Evolutionary conservation across 2,113 vertebrate genomes (phyloP).

Genomic region (Odocoileus virginianus): DNA sequence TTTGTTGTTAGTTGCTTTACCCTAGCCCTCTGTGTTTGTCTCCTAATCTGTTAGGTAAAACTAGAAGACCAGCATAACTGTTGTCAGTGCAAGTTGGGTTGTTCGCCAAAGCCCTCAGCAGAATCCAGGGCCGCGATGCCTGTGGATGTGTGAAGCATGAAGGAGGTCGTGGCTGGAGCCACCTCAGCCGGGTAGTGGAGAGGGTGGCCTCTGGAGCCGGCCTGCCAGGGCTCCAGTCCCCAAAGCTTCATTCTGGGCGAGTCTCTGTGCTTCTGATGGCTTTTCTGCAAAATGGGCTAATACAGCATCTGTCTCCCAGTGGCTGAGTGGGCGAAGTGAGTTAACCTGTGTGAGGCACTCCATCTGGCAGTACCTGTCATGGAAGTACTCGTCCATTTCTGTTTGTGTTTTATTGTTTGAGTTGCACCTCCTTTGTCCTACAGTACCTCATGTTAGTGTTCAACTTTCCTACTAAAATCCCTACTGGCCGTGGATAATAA

Average conservation of each 20-base stretch:
- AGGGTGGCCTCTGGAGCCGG: not conserved
- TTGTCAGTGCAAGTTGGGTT: not conserved
- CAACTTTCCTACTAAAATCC: not conserved
- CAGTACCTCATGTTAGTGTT: not conserved
- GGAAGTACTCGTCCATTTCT: fast-evolving
- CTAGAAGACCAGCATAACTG: not conserved
- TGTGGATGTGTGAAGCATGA: not conserved
- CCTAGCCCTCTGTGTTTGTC: not conserved
- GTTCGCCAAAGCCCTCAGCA: not conserved
- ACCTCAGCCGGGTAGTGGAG: fast-evolving
- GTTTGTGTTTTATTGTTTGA: not conserved
- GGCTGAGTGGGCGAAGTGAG: fast-evolving
- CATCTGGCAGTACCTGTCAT: fast-evolving
- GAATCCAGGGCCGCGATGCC: not conserved
- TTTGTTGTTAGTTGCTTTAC: not conserved
- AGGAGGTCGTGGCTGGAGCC: fast-evolving
- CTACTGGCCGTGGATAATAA: too few species aligned
- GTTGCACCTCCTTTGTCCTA: not conserved
- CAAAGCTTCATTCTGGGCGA: fast-evolving
- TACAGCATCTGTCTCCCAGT: fast-evolving
- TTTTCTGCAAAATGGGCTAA: not conserved
- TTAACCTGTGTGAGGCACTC: too few species aligned
- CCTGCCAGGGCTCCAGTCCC: fast-evolving
- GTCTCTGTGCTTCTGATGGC: not conserved
- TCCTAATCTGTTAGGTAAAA: not conserved